A percentile compares a stretch with the other conserved stretches of the same genome.
Conservation (phyloP, 2,113 vertebrate genomes). For the Eudorcas thomsonii region DNA sequence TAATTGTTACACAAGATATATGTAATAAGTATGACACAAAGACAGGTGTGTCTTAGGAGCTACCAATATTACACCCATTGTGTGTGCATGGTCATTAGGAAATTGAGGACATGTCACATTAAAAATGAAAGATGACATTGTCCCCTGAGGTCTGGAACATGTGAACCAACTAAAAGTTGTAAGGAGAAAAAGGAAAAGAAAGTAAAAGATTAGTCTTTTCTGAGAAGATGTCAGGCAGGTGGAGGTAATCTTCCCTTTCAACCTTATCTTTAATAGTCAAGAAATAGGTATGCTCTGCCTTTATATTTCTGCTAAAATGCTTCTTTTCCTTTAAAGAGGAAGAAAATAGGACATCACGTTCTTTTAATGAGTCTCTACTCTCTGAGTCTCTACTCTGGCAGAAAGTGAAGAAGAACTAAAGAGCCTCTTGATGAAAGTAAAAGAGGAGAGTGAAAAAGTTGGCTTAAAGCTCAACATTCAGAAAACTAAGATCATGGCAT, state of each 20-base stretch:
- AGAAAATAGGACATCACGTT: background rate
- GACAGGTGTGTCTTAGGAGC: background rate
- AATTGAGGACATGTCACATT: background rate
- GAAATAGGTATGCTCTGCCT: background rate
- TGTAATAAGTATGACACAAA: background rate
- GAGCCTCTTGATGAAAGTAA: background rate
- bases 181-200: slow-evolving; percentile 35
- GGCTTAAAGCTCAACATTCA: background rate
- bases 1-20: background rate
- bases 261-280: slow-evolving; percentile 16
- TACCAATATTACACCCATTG: background rate
- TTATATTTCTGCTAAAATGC: background rate
- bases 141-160: slow-evolving; percentile 7
- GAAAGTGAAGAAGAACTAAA: background rate
- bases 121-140: slow-evolving; percentile 12
- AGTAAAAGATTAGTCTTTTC: slow-evolving; percentile 24
- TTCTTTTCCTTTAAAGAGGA: slow-evolving; percentile 27
- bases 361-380: slow-evolving; percentile 20
- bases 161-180: slow-evolving; percentile 15
- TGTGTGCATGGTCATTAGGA: background rate
- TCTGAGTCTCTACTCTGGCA: background rate
- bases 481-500: background rate
- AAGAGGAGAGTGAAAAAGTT: background rate
- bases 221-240: slow-evolving; percentile 15
- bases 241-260: background rate